Conservation (phyloP, 2,113 vertebrate genomes). For the Rutilus rutilus region DNA sequence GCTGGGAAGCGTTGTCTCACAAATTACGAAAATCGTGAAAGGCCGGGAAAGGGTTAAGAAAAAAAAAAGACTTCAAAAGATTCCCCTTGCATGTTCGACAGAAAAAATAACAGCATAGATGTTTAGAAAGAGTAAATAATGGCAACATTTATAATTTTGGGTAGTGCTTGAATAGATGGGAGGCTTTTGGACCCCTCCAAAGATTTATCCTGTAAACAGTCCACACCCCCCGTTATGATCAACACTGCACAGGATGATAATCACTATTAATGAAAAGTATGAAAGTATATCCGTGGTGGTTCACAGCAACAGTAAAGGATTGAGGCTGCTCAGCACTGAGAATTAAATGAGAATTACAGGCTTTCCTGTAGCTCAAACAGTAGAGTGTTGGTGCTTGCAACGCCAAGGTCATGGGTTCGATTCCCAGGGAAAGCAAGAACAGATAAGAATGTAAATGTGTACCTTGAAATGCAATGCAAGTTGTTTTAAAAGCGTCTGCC, state of each 20-base stretch:
- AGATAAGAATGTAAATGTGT: no score
- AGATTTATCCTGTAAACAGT: not conserved
- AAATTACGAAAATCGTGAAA: no score
- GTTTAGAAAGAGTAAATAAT: not conserved
- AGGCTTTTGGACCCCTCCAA: not conserved
- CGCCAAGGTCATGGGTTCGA: no score
- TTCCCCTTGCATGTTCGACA: no score
- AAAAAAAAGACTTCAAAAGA: not conserved
- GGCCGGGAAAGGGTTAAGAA: not conserved
- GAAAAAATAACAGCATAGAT: not conserved
- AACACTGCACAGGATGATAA: not conserved
- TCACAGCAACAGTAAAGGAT: not conserved
- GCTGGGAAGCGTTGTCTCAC: no score
- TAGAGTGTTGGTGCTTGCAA: no score
- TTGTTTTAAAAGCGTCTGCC: no score
- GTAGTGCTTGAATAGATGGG: not conserved
- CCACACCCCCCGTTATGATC: not conserved
- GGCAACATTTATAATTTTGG: not conserved
- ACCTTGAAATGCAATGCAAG: no score
- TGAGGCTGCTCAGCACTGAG: not conserved
- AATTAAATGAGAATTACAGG: not conserved
- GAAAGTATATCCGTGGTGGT: not conserved
- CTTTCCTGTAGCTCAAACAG: no score
- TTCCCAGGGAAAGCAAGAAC: no score
- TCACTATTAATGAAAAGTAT: not conserved